Percentiles rank a stretch among this genome's conserved stretches.
phyloP scores from a whole-genome alignment of 2,888 invertebrate species.

The Andrena trimmerana region DNA sequence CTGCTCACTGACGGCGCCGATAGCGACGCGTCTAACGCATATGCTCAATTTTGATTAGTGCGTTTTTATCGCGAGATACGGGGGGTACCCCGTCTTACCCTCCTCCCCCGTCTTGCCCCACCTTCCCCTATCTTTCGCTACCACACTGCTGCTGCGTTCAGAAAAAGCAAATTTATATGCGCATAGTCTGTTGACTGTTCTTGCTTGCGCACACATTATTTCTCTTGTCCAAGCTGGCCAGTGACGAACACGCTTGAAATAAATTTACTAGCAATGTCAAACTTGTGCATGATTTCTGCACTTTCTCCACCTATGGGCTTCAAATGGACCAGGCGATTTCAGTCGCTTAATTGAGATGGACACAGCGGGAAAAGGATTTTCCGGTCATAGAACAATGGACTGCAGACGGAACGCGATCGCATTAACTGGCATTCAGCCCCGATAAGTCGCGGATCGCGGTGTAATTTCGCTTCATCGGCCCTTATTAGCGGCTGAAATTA shows the following conservation, averaged over 20 bases:
- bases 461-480: slow-evolving; percentile 21
- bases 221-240: too few relatives aligned
- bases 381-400: slow-evolving; percentile 33
- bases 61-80: too few relatives aligned
- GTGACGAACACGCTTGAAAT: not conserved
- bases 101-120: too few relatives aligned
- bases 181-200: too few relatives aligned
- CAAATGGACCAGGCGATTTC: slow-evolving; percentile 6
- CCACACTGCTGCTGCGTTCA: too few relatives aligned
- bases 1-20: too few relatives aligned
- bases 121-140: too few relatives aligned
- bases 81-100: too few relatives aligned
- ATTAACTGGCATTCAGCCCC: slow-evolving; percentile 35
- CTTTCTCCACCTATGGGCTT: not conserved
- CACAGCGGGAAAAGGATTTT: slow-evolving; percentile 23
- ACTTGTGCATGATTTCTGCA: slow-evolving; percentile 12
- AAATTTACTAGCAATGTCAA: slow-evolving; percentile 31
- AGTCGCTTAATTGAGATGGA: slow-evolving; percentile 35
- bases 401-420: slow-evolving; percentile 6
- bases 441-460: slow-evolving; percentile 1
- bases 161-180: too few relatives aligned
- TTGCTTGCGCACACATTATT: too few relatives aligned
- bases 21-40: too few relatives aligned
- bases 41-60: too few relatives aligned
- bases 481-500: slow-evolving; percentile 4